Evolutionary conservation across 1,140 invertebrate genomes (phyloP).

Genomic region (Ganaspis sp.): DNA sequence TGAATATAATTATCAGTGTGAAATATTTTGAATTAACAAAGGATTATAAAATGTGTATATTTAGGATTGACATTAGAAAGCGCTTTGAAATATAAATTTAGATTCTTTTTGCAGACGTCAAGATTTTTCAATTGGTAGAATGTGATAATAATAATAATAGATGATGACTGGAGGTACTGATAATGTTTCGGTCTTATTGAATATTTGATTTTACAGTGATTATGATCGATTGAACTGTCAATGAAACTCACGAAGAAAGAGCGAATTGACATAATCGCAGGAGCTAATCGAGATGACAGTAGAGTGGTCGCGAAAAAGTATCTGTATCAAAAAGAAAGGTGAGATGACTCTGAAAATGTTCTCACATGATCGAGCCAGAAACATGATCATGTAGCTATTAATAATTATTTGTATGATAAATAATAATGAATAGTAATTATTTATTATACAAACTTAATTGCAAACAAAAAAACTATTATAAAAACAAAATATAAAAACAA

Average conservation of each 20-base stretch:
- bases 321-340: constrained; percentile 4
- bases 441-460: too few relatives aligned
- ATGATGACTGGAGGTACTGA: not conserved
- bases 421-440: too few relatives aligned
- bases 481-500: too few relatives aligned
- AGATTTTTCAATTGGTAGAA: not conserved
- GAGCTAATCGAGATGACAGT: constrained; percentile 18
- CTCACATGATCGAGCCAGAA: not conserved
- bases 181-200: constrained; percentile 12
- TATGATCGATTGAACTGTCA: constrained; percentile 24
- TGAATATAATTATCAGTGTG: too few relatives aligned
- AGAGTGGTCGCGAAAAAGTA: not conserved
- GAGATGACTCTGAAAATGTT: constrained; percentile 16
- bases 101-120: too few relatives aligned
- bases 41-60: too few relatives aligned
- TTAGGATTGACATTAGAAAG: too few relatives aligned
- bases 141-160: not conserved
- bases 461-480: too few relatives aligned
- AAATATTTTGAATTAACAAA: too few relatives aligned
- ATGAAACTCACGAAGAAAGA: constrained; percentile 15
- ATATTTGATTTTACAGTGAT: not conserved
- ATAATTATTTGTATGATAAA: too few relatives aligned
- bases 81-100: too few relatives aligned
- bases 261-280: constrained; percentile 26
- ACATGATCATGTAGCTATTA: not conserved